Percentiles rank a stretch among this genome's conserved stretches.
Evolutionary conservation across 2,888 invertebrate genomes (phyloP).

Genomic region (Nymphalis urticae): DNA sequence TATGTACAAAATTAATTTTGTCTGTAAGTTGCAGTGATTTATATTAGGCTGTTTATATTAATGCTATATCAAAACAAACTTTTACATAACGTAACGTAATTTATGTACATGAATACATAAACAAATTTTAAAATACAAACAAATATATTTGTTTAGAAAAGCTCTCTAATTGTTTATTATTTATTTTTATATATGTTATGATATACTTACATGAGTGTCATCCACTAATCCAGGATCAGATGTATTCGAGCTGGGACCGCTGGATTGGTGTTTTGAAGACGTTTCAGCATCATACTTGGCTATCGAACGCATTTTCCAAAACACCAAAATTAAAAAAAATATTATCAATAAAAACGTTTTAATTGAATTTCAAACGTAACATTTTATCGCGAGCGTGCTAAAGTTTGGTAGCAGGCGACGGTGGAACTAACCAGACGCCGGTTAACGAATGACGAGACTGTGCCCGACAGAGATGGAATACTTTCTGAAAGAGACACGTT

Average conservation of each 20-base stretch:
- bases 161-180: too few species aligned
- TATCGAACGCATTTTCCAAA: constrained; percentile 23
- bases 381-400: constrained; percentile 40
- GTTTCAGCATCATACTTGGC: constrained; percentile 8
- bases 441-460: constrained; percentile 6
- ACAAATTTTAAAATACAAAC: not conserved
- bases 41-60: too few species aligned
- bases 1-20: too few species aligned
- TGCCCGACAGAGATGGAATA: constrained; percentile 11
- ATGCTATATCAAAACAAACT: too few species aligned
- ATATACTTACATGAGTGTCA: constrained; percentile 49
- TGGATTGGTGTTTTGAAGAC: constrained; percentile 13
- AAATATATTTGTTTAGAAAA: not conserved
- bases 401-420: not conserved
- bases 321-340: constrained; percentile 32
- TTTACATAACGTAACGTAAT: too few species aligned
- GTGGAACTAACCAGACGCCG: constrained; percentile 16
- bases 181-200: not conserved
- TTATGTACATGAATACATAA: too few species aligned
- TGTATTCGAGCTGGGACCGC: constrained; percentile 45
- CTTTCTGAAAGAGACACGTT: constrained; percentile 4
- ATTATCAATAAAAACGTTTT: constrained; percentile 13
- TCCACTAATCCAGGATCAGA: constrained; percentile 40
- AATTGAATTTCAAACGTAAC: constrained; percentile 32
- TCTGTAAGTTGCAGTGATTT: too few species aligned